Percentiles rank a stretch among this genome's conserved stretches.
These are phyloP conservation scores for Tenthredo distinguenda DNA, from an alignment of 2,888 invertebrate species.

Conservation along the genomic window DNA sequence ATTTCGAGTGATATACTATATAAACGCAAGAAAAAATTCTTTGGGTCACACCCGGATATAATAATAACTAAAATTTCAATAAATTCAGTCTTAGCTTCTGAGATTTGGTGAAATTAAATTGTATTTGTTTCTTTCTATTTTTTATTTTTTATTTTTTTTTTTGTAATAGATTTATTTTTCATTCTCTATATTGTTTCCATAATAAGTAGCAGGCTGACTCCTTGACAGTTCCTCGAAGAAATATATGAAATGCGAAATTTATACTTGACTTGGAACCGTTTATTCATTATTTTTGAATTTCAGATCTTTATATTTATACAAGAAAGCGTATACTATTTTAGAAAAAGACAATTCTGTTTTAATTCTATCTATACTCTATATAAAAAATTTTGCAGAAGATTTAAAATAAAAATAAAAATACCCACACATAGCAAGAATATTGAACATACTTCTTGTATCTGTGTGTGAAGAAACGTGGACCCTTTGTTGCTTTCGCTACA, in stretches of 20 bases:
- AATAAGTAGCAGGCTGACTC: slow-evolving; percentile 56
- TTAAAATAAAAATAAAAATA: not conserved
- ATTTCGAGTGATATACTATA: slow-evolving; percentile 52
- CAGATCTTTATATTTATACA: not conserved
- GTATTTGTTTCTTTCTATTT: slow-evolving; percentile 54
- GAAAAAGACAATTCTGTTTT: not conserved
- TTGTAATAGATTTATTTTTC: slow-evolving; percentile 51
- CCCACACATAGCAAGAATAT: not conserved
- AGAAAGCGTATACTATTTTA: not conserved
- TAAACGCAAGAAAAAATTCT: slow-evolving; percentile 66
- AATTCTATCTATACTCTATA: not conserved
- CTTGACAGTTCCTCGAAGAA: slow-evolving; percentile 68
- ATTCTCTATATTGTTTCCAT: not conserved
- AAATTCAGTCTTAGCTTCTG: slow-evolving; percentile 57
- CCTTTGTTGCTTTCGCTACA: too few relatives aligned
- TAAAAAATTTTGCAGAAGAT: not conserved
- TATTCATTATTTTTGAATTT: not conserved
- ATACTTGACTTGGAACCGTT: slow-evolving; percentile 57
- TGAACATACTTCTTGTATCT: not conserved
- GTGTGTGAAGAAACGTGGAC: slow-evolving; percentile 54
- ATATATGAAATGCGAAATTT: slow-evolving; percentile 66
- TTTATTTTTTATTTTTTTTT: slow-evolving; percentile 3
- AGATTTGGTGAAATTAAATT: slow-evolving; percentile 58
- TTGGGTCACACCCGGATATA: slow-evolving; percentile 68
- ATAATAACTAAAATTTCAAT: slow-evolving; percentile 56